A percentile compares a stretch with the other conserved stretches of the same genome.
Conservation (phyloP, 1,140 invertebrate species). For the Cydia pomonella region DNA sequence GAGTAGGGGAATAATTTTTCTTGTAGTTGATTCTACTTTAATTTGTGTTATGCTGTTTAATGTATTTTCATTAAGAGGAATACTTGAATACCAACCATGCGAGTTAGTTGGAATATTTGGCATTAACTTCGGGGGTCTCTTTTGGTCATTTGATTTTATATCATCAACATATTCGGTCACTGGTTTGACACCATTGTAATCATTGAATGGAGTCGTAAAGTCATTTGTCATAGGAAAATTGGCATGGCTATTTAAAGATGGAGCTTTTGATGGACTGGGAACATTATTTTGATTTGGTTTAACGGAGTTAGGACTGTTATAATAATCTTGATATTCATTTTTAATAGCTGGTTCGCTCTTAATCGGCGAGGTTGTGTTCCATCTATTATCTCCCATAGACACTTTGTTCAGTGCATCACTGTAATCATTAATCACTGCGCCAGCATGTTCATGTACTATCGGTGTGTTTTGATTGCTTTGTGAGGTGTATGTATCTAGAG, state of each 20-base stretch:
- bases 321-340: slow-evolving; percentile 43
- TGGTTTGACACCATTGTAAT: slow-evolving; percentile 43
- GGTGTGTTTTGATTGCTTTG: slow-evolving; percentile 56
- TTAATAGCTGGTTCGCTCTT: slow-evolving; percentile 40
- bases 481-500: slow-evolving; percentile 60
- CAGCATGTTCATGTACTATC: slow-evolving; percentile 42
- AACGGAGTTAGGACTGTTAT: slow-evolving; percentile 42
- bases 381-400: slow-evolving; percentile 59
- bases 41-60: slow-evolving; percentile 64
- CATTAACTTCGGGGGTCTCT: slow-evolving; percentile 56
- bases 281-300: slow-evolving; percentile 43
- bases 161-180: slow-evolving; percentile 51
- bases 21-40: slow-evolving; percentile 68
- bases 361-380: slow-evolving; percentile 57
- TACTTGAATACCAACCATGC: slow-evolving; percentile 75
- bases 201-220: slow-evolving; percentile 36
- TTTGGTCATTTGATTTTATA: slow-evolving; percentile 42
- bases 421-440: slow-evolving; percentile 36
- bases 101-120: slow-evolving; percentile 70
- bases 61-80: slow-evolving; percentile 61
- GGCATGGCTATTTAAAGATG: slow-evolving; percentile 72
- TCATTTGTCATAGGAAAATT: slow-evolving; percentile 78
- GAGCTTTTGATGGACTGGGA: slow-evolving; percentile 41
- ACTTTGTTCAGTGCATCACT: slow-evolving; percentile 46
- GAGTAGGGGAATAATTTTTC: slow-evolving; percentile 72